Evolutionary conservation across 1,140 invertebrate genomes (phyloP).

Genomic region (Epicauta chinensis): DNA sequence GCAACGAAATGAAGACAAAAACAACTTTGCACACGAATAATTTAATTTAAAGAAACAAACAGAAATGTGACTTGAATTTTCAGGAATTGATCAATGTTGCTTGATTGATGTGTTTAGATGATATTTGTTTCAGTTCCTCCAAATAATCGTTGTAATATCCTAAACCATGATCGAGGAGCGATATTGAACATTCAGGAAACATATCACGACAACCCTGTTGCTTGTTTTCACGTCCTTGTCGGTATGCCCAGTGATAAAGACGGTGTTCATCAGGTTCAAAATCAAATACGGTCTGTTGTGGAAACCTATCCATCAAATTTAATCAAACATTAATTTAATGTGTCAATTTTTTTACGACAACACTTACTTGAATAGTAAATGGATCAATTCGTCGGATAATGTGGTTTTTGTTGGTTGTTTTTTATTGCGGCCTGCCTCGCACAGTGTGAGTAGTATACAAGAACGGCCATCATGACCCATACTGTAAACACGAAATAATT

Average conservation of each 20-base stretch:
- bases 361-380: conserved; percentile 64
- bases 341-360: background rate
- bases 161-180: conserved; percentile 63
- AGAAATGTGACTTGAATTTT: too few species aligned
- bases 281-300: conserved; percentile 52
- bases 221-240: conserved; percentile 45
- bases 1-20: too few species aligned
- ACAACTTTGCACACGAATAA: too few species aligned
- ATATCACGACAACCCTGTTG: conserved; percentile 48
- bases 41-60: too few species aligned
- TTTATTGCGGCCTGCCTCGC: conserved; percentile 55
- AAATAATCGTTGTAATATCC: conserved; percentile 56
- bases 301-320: conserved; percentile 41
- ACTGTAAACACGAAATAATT: conserved; percentile 12
- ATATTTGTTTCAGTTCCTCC: conserved; percentile 1
- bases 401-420: conserved; percentile 45
- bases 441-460: conserved; percentile 67
- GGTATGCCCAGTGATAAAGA: conserved; percentile 59
- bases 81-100: too few species aligned
- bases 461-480: conserved; percentile 58
- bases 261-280: conserved; percentile 60
- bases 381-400: conserved; percentile 64
- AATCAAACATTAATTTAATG: background rate
- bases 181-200: conserved; percentile 60
- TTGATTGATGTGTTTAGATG: background rate